Conservation (phyloP, 2,888 invertebrate species). For the Dicranocentrus wangi region DNA sequence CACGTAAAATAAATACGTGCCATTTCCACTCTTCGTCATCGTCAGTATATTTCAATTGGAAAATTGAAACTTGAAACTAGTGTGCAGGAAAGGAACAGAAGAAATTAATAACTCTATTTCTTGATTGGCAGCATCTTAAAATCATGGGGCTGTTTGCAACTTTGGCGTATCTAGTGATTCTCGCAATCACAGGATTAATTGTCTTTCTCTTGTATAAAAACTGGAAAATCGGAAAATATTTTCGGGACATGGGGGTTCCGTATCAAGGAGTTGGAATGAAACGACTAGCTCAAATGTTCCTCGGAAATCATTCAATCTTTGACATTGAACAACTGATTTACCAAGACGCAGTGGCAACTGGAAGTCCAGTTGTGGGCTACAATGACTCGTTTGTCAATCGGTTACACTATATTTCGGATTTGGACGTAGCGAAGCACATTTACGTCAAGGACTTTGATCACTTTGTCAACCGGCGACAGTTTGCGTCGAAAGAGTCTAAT, state of each 20-base stretch:
- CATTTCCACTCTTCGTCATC: no score
- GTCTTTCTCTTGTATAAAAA: background rate
- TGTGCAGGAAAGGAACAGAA: no score
- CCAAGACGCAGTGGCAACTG: background rate
- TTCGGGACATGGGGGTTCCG: background rate
- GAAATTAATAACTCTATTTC: no score
- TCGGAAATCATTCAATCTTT: background rate
- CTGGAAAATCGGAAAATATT: background rate
- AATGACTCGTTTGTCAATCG: background rate
- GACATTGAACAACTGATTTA: background rate
- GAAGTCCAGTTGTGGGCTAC: background rate
- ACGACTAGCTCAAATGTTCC: background rate
- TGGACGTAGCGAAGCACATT: constrained; percentile 35
- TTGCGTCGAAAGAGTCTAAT: background rate
- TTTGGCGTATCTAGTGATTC: background rate
- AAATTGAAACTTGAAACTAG: no score
- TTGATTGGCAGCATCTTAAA: no score
- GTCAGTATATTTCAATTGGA: no score
- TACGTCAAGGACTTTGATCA: constrained; percentile 46
- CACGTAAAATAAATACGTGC: no score
- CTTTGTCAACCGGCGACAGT: constrained; percentile 26
- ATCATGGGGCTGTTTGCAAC: background rate
- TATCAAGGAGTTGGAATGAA: background rate
- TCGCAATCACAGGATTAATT: background rate
- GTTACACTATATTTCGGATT: background rate